These are phyloP conservation scores for Pelosia muscerda DNA, from an alignment of 2,888 invertebrate species.

Conservation along the genomic window DNA sequence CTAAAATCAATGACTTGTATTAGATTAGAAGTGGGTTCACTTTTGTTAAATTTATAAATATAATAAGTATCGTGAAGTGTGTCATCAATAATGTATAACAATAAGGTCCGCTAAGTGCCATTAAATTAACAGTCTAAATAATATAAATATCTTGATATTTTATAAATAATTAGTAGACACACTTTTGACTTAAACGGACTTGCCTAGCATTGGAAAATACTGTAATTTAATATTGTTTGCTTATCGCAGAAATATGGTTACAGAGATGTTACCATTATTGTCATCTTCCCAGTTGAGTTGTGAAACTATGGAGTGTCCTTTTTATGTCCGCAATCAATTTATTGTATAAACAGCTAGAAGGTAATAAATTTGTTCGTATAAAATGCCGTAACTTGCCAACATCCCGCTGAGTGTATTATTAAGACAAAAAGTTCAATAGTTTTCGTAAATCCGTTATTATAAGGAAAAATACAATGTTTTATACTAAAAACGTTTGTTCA, in stretches of 20 bases:
- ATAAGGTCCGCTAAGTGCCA: too few relatives aligned
- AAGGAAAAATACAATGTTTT: conserved; percentile 49
- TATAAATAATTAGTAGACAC: too few relatives aligned
- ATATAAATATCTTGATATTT: too few relatives aligned
- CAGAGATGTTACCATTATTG: not conserved
- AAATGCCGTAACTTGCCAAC: not conserved
- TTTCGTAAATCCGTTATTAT: conserved; percentile 34
- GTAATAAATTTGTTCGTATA: not conserved
- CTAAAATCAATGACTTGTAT: too few relatives aligned
- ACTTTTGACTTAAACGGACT: too few relatives aligned
- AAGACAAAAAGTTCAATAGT: conserved; percentile 11
- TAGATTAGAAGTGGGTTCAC: too few relatives aligned
- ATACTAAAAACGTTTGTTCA: conserved; percentile 35
- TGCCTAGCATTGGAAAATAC: too few relatives aligned
- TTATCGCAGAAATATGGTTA: not conserved
- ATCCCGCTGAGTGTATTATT: conserved; percentile 16
- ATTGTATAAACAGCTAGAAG: not conserved
- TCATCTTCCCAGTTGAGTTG: not conserved
- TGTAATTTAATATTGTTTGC: too few relatives aligned
- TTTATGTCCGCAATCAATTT: not conserved
- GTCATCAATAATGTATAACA: too few relatives aligned
- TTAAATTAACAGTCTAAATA: too few relatives aligned
- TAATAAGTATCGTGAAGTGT: too few relatives aligned
- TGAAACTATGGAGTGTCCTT: not conserved
- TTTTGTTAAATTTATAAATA: too few relatives aligned